Conservation (phyloP, 2,113 vertebrate genomes). For the Xiphorhynchus elegans region DNA sequence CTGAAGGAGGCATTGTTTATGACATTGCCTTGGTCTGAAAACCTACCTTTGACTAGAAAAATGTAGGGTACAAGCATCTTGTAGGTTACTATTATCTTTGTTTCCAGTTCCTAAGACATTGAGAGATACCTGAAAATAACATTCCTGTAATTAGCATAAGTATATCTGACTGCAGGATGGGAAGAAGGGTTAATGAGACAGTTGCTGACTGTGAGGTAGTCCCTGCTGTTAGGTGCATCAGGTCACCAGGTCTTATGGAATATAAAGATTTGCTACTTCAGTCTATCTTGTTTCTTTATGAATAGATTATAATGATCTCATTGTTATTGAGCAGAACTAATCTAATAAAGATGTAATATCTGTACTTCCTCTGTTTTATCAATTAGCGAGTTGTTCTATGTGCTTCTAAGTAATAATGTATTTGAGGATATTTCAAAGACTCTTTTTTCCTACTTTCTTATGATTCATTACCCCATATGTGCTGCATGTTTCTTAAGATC, state of each 20-base stretch:
- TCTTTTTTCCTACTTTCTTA: not conserved
- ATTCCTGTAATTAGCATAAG: not conserved
- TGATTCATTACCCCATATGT: not conserved
- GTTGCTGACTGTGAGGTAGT: not conserved
- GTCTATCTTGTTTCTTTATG: not conserved
- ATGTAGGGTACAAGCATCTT: not conserved
- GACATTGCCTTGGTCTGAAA: not conserved
- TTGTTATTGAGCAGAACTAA: not conserved
- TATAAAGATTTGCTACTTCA: not conserved
- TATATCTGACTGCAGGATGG: not conserved
- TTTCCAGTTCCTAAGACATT: not conserved
- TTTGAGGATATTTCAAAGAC: not conserved
- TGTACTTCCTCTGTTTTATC: not conserved
- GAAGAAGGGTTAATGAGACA: not conserved
- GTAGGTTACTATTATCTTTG: not conserved
- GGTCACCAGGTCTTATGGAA: not conserved
- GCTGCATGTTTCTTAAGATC: not conserved
- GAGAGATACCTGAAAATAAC: not conserved
- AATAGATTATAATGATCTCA: not conserved
- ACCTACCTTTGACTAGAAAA: not conserved
- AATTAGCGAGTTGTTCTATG: not conserved
- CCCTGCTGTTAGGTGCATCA: not conserved
- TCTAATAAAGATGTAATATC: not conserved
- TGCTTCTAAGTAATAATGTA: not conserved
- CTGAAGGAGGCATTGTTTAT: not conserved